These are phyloP conservation scores for Alouatta palliata DNA, from an alignment of 2,113 vertebrate species.

Conservation along the genomic window DNA sequence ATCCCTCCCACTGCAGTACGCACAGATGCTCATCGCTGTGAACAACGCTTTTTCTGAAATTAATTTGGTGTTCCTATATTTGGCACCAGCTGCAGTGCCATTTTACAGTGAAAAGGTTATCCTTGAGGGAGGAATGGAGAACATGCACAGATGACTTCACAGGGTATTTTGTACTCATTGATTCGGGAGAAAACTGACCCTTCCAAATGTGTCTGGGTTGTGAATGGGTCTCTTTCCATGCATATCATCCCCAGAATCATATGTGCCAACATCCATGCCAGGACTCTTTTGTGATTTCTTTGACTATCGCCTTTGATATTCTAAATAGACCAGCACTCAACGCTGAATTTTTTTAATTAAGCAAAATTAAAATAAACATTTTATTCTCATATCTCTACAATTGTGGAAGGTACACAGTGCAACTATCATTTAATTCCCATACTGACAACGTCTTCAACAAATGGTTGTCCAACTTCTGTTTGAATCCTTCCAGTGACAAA, in stretches of 20 bases:
- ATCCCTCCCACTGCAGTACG: background rate
- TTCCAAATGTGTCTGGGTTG: background rate
- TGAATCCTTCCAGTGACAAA: background rate
- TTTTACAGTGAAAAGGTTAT: constrained; percentile 69
- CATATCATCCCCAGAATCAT: background rate
- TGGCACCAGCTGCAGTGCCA: constrained; percentile 48
- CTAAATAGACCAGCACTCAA: background rate
- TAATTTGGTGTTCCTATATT: constrained; percentile 72
- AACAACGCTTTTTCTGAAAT: constrained; percentile 66
- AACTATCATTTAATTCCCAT: background rate
- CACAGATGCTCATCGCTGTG: background rate
- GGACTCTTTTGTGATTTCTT: background rate
- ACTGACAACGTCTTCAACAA: background rate
- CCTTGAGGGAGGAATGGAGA: background rate
- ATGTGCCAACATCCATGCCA: background rate
- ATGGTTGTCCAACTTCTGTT: background rate
- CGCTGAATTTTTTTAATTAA: background rate
- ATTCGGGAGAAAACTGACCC: constrained; percentile 10
- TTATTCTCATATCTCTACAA: background rate
- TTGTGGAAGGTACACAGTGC: background rate
- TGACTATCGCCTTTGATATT: background rate
- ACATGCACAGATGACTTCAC: constrained; percentile 48
- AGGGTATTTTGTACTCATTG: background rate
- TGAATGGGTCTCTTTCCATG: constrained; percentile 16
- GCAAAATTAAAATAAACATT: background rate